Percentiles rank a stretch among this genome's conserved stretches.
phyloP scores from a whole-genome alignment of 2,888 invertebrate genomes.

The Camponotus fellah region DNA sequence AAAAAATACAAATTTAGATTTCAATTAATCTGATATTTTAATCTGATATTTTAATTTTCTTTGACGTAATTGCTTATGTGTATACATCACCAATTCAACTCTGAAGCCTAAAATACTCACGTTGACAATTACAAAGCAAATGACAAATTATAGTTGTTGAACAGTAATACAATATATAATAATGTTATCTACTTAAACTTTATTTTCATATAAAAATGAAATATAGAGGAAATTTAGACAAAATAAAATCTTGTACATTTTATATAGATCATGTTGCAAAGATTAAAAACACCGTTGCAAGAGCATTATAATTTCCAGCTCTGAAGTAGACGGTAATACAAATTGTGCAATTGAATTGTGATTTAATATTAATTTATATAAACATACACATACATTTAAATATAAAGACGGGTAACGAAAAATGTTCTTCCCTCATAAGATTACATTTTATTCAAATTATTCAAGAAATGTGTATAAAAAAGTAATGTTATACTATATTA shows the following conservation, averaged over 20 bases:
- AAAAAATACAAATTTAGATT: constrained; percentile 10
- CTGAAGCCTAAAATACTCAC: constrained; percentile 47
- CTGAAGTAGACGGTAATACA: constrained; percentile 20
- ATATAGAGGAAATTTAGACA: constrained; percentile 30
- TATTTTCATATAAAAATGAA: constrained; percentile 56
- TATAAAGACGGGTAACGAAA: constrained; percentile 39
- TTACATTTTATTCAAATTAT: constrained; percentile 15
- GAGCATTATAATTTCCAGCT: constrained; percentile 28
- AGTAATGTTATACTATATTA: constrained; percentile 10
- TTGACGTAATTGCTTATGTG: constrained; percentile 9
- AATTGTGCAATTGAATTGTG: constrained; percentile 26
- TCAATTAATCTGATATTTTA: constrained; percentile 36
- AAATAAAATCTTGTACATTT: constrained; percentile 44
- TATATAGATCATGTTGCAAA: constrained; percentile 16
- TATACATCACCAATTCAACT: constrained; percentile 22
- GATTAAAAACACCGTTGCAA: not conserved
- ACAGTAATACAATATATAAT: constrained; percentile 51
- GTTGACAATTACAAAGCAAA: constrained; percentile 15
- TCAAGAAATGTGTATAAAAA: constrained; percentile 2
- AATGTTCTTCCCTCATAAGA: constrained; percentile 37
- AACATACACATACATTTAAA: constrained; percentile 26
- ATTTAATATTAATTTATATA: constrained; percentile 44
- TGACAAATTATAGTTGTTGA: constrained; percentile 40
- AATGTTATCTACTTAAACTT: constrained; percentile 52
- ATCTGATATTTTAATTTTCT: not conserved